Conservation (phyloP, 2,797 vertebrate genomes). For the Notamacropus eugenii region DNA sequence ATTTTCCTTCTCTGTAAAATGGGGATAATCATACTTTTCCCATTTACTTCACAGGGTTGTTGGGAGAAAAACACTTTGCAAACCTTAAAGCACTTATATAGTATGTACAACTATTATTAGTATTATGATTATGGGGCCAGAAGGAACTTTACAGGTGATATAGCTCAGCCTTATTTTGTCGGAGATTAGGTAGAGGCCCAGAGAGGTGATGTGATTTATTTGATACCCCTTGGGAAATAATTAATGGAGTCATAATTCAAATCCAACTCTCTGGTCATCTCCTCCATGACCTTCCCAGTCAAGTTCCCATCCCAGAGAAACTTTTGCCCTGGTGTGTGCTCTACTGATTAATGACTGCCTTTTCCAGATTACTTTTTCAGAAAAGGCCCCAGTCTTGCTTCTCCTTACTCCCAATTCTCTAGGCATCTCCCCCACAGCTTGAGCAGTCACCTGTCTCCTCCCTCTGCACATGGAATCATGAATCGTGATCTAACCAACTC, state of each 20-base stretch:
- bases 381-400: background rate
- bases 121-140: background rate
- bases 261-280: background rate
- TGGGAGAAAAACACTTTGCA: background rate
- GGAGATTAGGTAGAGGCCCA: too few relatives aligned
- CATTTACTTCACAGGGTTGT: background rate
- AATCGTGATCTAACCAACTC: background rate
- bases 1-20: conserved; percentile 23
- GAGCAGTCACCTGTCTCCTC: background rate
- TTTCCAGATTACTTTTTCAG: background rate
- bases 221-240: background rate
- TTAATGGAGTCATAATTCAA: background rate
- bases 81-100: background rate
- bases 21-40: background rate
- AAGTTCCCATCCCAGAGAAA: background rate
- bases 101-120: background rate
- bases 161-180: too few relatives aligned
- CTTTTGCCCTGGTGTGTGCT: background rate
- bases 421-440: background rate
- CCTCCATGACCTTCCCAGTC: background rate
- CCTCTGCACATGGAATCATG: background rate
- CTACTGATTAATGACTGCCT: background rate
- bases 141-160: background rate
- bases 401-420: background rate
- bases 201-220: background rate